These are phyloP conservation scores for Muntiacus muntjak DNA, from an alignment of 2,113 vertebrate genomes.

Conservation along the genomic window DNA sequence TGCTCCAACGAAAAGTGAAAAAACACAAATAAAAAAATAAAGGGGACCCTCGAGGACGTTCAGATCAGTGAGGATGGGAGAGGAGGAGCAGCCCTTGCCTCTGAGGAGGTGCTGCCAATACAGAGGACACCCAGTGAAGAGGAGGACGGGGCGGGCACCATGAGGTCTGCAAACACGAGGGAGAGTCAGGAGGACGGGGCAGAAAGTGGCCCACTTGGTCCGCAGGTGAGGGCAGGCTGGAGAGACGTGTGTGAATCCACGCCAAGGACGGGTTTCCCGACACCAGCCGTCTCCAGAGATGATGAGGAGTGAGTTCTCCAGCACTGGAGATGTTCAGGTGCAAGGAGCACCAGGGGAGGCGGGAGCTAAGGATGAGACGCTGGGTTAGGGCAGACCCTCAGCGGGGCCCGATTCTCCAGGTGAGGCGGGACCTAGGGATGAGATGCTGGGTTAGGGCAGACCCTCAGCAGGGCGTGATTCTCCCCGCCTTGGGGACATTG, in stretches of 20 bases:
- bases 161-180: not conserved
- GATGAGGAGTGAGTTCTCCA: not conserved
- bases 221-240: not conserved
- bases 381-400: not conserved
- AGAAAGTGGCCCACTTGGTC: not conserved
- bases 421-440: not conserved
- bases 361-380: not conserved
- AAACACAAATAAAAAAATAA: not conserved
- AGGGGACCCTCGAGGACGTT: not conserved
- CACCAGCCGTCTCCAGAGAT: not conserved
- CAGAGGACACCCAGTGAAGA: fast-evolving
- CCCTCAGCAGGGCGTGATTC: not conserved
- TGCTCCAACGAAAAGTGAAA: not conserved
- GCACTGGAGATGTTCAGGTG: too few species aligned
- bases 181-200: fast-evolving
- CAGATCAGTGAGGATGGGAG: not conserved
- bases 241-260: not conserved
- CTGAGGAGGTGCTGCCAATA: fast-evolving
- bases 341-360: not conserved
- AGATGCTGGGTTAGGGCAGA: not conserved
- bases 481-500: not conserved
- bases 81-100: not conserved
- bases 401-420: too few species aligned
- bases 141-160: fast-evolving
- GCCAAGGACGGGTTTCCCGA: not conserved